A percentile compares a stretch with the other conserved stretches of the same genome.
phyloP scores from a whole-genome alignment of 2,113 vertebrate genomes.

The Alces alces region DNA sequence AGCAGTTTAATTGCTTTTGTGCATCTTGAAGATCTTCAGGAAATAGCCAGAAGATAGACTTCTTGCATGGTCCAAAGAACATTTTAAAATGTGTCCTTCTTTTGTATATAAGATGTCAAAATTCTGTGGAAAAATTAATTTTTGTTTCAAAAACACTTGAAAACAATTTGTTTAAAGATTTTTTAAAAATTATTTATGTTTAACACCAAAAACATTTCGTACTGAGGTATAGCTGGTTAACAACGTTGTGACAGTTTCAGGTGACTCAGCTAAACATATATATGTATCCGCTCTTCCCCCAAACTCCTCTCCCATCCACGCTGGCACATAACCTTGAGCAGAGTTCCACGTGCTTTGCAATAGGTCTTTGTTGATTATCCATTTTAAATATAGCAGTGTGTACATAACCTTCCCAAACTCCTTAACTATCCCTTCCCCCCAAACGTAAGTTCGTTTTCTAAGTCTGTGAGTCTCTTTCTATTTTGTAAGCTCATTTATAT shows the following conservation, averaged over 20 bases:
- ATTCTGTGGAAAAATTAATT: slow-evolving; percentile 11
- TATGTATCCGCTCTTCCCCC: background rate
- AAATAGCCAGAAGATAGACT: slow-evolving; percentile 12
- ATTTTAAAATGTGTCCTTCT: background rate
- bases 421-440: background rate
- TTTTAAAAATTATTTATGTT: background rate
- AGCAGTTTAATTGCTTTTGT: background rate
- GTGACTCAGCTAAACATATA: background rate
- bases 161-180: slow-evolving; percentile 37
- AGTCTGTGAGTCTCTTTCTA: background rate
- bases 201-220: background rate
- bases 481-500: background rate
- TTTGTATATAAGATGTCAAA: background rate
- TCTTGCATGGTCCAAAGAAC: background rate
- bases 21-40: background rate
- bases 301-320: background rate
- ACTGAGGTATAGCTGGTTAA: background rate
- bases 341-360: background rate
- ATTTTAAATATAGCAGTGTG: background rate
- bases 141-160: slow-evolving; percentile 13
- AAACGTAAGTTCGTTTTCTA: background rate
- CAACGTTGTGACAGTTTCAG: background rate
- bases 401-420: background rate
- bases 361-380: background rate
- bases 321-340: background rate